phyloP scores from a whole-genome alignment of 2,113 vertebrate species.

The Mustelus asterias region DNA sequence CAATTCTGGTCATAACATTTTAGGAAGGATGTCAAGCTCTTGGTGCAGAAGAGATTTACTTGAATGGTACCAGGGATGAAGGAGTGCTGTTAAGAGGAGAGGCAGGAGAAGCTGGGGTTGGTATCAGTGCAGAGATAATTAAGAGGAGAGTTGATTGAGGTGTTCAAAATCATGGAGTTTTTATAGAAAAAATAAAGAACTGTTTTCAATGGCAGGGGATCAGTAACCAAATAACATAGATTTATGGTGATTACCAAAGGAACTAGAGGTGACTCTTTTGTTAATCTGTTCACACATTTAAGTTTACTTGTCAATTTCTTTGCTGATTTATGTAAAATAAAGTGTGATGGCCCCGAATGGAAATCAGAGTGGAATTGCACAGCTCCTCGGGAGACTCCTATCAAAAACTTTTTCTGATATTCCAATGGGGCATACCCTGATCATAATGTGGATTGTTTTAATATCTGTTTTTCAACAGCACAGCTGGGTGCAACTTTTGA shows the following conservation, averaged over 20 bases:
- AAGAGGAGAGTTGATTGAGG: not conserved
- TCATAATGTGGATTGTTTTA: conserved; percentile 20
- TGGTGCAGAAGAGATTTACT: not conserved
- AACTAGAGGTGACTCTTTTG: not conserved
- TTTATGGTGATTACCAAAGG: not conserved
- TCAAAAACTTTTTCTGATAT: not conserved
- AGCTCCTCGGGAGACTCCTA: not conserved
- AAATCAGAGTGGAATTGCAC: not conserved
- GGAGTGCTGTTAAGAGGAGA: not conserved
- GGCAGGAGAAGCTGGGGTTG: not conserved
- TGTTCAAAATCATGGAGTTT: not conserved
- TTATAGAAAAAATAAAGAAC: not conserved
- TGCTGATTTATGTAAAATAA: not conserved
- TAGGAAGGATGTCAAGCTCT: not conserved
- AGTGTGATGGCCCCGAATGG: not conserved
- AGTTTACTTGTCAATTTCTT: not conserved
- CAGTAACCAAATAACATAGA: not conserved
- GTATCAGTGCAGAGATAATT: not conserved
- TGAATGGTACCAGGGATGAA: not conserved
- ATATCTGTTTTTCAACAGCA: conserved; percentile 14
- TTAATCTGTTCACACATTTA: not conserved
- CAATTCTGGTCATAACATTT: not conserved
- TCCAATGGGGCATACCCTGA: not conserved
- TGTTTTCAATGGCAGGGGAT: not conserved
- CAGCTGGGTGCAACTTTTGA: not conserved